phyloP scores from a whole-genome alignment of 2,797 vertebrate species.

The Botia kubotai region DNA sequence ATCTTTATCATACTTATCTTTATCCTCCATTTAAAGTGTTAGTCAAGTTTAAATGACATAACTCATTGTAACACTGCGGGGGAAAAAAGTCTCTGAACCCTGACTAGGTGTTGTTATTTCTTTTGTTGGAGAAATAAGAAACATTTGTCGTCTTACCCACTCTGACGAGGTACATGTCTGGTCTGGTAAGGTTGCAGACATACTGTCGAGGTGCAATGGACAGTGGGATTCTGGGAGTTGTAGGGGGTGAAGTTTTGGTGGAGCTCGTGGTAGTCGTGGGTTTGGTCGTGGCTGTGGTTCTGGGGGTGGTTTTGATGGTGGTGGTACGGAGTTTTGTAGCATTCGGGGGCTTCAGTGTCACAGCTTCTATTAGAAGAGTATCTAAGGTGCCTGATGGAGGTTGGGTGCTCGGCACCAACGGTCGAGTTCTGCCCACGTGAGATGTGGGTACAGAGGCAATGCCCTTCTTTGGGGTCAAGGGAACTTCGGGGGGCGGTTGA shows the following conservation, averaged over 20 bases:
- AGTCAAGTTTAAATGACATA: no score
- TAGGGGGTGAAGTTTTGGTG: slow-evolving; percentile 67
- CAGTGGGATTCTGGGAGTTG: slow-evolving; percentile 74
- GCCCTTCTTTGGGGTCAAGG: slow-evolving; percentile 55
- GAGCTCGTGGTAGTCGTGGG: slow-evolving; percentile 54
- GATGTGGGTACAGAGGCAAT: slow-evolving; percentile 57
- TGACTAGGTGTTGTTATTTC: no score
- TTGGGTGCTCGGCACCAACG: slow-evolving; percentile 52
- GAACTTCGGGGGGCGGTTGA: slow-evolving; percentile 62
- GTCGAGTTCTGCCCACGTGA: slow-evolving; percentile 50
- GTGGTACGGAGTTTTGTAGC: slow-evolving; percentile 43
- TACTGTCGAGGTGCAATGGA: slow-evolving; percentile 81
- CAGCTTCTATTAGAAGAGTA: slow-evolving; percentile 47
- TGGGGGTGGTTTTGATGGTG: slow-evolving; percentile 48
- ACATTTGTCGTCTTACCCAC: slow-evolving; percentile 80
- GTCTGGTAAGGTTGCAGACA: slow-evolving; percentile 88
- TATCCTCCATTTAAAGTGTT: not conserved
- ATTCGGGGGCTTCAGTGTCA: slow-evolving; percentile 21
- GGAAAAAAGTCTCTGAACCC: no score
- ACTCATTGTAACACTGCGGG: no score
- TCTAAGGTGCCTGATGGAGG: slow-evolving; percentile 34
- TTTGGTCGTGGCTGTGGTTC: slow-evolving; percentile 49
- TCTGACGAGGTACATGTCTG: slow-evolving; percentile 88
- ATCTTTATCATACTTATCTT: not conserved
- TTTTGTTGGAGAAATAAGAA: not conserved